phyloP scores from a whole-genome alignment of 2,113 vertebrate genomes.

The Menidia beryllina region DNA sequence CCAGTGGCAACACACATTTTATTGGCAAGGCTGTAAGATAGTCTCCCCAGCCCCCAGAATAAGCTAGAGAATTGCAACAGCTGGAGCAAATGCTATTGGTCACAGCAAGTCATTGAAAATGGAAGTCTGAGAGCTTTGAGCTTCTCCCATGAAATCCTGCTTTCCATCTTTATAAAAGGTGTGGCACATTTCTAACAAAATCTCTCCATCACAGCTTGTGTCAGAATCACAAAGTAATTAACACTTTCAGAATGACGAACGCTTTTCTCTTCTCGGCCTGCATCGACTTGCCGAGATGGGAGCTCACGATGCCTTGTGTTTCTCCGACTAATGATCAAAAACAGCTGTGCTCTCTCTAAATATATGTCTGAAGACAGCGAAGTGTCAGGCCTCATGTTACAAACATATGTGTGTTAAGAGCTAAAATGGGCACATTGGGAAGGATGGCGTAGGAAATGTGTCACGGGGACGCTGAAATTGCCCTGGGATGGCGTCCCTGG shows the following conservation, averaged over 20 bases:
- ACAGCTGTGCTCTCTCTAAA: not conserved
- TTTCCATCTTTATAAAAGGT: conserved; percentile 61
- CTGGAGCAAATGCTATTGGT: conserved; percentile 78
- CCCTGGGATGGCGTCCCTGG: conserved; percentile 41
- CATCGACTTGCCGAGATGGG: conserved; percentile 23
- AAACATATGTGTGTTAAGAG: conserved; percentile 12
- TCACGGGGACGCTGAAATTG: conserved; percentile 41
- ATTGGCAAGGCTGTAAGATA: conserved; percentile 75
- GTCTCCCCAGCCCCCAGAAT: conserved; percentile 68
- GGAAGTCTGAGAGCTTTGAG: conserved; percentile 59
- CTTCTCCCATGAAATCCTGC: conserved; percentile 66
- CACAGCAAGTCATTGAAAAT: conserved; percentile 75
- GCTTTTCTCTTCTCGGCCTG: conserved; percentile 14
- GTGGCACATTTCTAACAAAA: conserved; percentile 64
- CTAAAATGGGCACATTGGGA: conserved; percentile 32
- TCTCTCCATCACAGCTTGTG: conserved; percentile 38
- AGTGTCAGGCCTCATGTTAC: not conserved
- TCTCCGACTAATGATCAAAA: not conserved
- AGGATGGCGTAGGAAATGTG: conserved; percentile 41
- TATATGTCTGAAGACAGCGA: not conserved
- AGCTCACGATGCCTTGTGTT: conserved; percentile 6
- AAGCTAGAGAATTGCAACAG: conserved; percentile 74
- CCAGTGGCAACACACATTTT: conserved; percentile 75
- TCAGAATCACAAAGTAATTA: conserved; percentile 61
- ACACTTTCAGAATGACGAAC: conserved; percentile 41